Evolutionary conservation across 2,113 vertebrate genomes (phyloP), one percentile per base, ranked within the genome.

Genomic region (Actinemys pallida): DNA sequence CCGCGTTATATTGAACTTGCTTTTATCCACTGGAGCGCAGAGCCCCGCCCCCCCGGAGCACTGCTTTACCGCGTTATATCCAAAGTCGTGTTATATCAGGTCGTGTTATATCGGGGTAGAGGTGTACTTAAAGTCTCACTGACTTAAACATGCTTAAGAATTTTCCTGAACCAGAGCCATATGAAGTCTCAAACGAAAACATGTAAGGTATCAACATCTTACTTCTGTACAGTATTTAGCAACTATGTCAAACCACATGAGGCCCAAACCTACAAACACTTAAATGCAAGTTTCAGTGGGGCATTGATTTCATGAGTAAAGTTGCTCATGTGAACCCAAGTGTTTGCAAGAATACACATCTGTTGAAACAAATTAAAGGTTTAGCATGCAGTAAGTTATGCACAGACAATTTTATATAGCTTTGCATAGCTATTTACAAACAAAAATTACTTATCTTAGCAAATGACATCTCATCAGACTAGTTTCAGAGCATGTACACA

Each of bases 381-480:
- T 52, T 65, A 87, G 89, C 57, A 53, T 85, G 47, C 65, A 81
- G 86, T 80, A 91, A 89, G 8, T 52, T 85, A 25, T 47, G 50
- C 65, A 90, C 72, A 87, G 84, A 84, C 3, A 4, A 84, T 87
- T 97, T 88, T 88, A 90, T 79, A 94, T 92, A 79, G 90, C 24
- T 10, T 6, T 0, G 0, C 47, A 79, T 76, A 24, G 57, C 83
- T 96, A 92, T 88, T 9, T 93, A 65, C 87, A 96, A 97, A 92
- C 79, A 96, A 87, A 89, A 90, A 57, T 11, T 90, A 89, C 90
- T 95, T 93, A 90, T 96, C 93, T 95, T 89, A 90, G 83, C 82
- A 91, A 92, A 57, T 88, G 90, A 69, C 85, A 90, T 95, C 93
- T 94, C 91, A 69, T 89, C 90, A 95, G 90, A 87, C 84, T 93